Base-by-base conservation (phyloP, 2,888 invertebrate species). In the Tetranychus truncatus region DNA sequence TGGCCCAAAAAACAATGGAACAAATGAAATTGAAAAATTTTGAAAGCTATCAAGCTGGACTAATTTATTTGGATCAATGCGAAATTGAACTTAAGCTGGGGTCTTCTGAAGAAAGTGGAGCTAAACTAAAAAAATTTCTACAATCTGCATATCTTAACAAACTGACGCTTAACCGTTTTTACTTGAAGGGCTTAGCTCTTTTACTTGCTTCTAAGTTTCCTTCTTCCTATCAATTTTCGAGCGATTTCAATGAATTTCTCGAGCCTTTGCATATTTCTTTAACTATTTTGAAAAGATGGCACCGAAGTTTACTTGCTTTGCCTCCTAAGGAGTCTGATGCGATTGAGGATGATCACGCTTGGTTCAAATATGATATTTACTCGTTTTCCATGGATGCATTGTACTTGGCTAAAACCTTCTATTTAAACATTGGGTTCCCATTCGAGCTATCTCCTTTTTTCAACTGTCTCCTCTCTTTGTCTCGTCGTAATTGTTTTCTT, bases 241-340 rank as follows among this genome's bases (percentile, higher is more conserved):
- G 45, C 5, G 20, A 24, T 45, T 71, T 73, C n/a, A 45, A 44
- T 7, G 76, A 76, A 66, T 76, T 76, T 20, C 9, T 75, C 5
- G 76, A 76, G 44, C 76, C 76, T 18, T 55, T 67, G n/a, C 73
- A 75, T 45, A 75, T 75, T n/a, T 11, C 74, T 6, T 20, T 76
- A 18, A 45, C 45, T n/a, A 75, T 76, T 24, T 69, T 77, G 15
- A 76, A 73, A 66, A n/a, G 76, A 46, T 76, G 76, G 76, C 24
- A 75, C 44, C 15, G 55, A 45, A 9, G 15, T 55, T 15, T 55
- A 55, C 55, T 55, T 55, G 67, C 34, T 65, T 9, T 34, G 1
- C 15, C 44, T 20, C 44, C 9, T 6, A 65, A 72, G 46, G 45
- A 44, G 3, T 20, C 34, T 20, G 45, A 24, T 9, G 6, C 20